phyloP scores from a whole-genome alignment of 2,888 invertebrate species.

The Desoria tigrina region DNA sequence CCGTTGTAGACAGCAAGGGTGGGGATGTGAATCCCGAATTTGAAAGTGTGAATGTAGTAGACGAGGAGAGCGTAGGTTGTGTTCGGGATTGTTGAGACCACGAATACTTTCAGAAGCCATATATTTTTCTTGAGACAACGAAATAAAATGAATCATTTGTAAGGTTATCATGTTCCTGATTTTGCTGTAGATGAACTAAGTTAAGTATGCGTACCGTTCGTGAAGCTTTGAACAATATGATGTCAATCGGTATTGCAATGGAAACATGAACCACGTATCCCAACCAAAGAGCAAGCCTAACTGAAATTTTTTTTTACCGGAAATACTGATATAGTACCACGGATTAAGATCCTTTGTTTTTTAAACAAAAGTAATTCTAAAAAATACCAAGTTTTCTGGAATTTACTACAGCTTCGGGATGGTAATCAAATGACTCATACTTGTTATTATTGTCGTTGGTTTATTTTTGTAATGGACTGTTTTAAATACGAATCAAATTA shows the following conservation, averaged over 20 bases:
- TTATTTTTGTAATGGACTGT: too few species aligned
- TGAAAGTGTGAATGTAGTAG: slow-evolving; percentile 29
- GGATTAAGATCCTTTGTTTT: too few species aligned
- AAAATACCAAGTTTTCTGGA: too few species aligned
- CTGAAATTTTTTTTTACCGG: slow-evolving; percentile 12
- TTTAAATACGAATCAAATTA: too few species aligned
- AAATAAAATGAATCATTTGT: slow-evolving; percentile 13
- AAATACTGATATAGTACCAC: too few species aligned
- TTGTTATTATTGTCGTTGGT: too few species aligned
- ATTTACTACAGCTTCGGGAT: too few species aligned
- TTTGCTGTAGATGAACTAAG: too few species aligned
- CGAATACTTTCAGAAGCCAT: slow-evolving; percentile 1
- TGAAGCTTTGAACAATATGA: slow-evolving; percentile 16
- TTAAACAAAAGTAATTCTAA: too few species aligned
- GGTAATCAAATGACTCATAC: too few species aligned
- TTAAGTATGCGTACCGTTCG: slow-evolving; percentile 12
- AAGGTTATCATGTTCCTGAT: too few species aligned
- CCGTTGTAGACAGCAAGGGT: slow-evolving; percentile 27
- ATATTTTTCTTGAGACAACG: slow-evolving; percentile 24
- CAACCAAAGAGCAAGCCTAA: slow-evolving; percentile 23
- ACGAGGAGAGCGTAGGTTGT: slow-evolving; percentile 15
- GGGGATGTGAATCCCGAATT: slow-evolving; percentile 28
- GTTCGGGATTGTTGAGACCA: not conserved
- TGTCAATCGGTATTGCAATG: slow-evolving; percentile 17
- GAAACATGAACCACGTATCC: slow-evolving; percentile 18